These are phyloP conservation scores for Sinosuthora webbiana DNA, from an alignment of 2,113 vertebrate species.

Conservation along the genomic window DNA sequence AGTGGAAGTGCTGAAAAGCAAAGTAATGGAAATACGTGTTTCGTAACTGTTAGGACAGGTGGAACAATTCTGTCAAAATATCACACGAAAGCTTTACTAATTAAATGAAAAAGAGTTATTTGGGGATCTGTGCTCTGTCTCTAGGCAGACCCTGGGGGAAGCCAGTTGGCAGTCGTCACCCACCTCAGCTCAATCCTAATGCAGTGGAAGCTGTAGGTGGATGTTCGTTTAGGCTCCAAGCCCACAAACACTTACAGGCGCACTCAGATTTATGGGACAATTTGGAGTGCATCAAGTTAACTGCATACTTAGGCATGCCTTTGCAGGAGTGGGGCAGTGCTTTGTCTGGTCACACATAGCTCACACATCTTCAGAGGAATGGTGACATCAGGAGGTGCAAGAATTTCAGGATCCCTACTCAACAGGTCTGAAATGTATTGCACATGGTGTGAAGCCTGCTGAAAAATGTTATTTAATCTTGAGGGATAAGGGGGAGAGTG, in stretches of 20 bases:
- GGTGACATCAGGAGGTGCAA: not conserved
- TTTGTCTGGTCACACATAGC: not conserved
- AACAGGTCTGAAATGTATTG: not conserved
- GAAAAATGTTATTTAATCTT: conserved; percentile 11
- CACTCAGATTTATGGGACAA: not conserved
- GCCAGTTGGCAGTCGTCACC: not conserved
- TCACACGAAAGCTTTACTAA: not conserved
- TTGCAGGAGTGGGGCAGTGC: not conserved
- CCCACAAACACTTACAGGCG: not conserved
- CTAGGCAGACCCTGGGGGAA: not conserved
- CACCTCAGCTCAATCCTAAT: not conserved
- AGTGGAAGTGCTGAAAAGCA: conserved; percentile 16
- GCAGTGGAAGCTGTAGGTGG: not conserved
- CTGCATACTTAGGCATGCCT: not conserved
- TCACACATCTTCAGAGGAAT: not conserved
- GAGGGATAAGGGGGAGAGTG: not conserved
- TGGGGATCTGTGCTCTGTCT: not conserved
- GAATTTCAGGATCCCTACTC: not conserved
- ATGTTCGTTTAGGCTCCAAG: not conserved
- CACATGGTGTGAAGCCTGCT: not conserved
- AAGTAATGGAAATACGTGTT: not conserved
- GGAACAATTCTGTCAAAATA: conserved; percentile 23
- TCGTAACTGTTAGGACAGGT: not conserved
- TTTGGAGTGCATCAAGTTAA: not conserved
- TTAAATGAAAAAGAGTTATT: not conserved